Evolutionary conservation across 2,113 vertebrate genomes (phyloP), one percentile per base, ranked within the genome.

Genomic region (Sinocyclocheilus maitianheensis): DNA sequence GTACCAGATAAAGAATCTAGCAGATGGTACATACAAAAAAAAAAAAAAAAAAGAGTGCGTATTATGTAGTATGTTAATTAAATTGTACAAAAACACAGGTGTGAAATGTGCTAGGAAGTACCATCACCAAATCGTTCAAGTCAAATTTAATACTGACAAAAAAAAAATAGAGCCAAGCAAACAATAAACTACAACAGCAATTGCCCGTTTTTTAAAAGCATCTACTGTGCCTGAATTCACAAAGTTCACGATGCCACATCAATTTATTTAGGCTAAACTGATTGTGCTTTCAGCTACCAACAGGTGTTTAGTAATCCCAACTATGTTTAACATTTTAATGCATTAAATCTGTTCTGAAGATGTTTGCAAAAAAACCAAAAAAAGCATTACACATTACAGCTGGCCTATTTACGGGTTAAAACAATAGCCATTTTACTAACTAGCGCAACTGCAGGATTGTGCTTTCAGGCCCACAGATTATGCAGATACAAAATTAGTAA

Each of bases 51-150:
- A 10, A 46, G 0, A 2, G 10, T 72, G 69, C 5, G 51, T 53
- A 53, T 53, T 72, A 72, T 5, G 37, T 10, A 18, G 37, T 9
- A 43, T 12, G 55, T 43, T 62, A 37, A 58, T 12, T 58, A 1
- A 77, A 18, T 37, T 3, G 4, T 79, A 14, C 40, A 30, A 78
- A 60, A 75, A 78, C 43, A 43, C 78, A 88, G 53, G 82, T 80
- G 82, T 71, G n/a, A 79, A 88, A 85, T 58, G 62, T 67, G 46
- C 60, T 58, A 72, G 77, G 60, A 65, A 72, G 62, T 79, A 86
- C 82, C 80, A 67, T 77, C 26, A 87, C 81, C 46, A 79, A 62
- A 53, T 26, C 71, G 71, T 92, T 93, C 90, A 92, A 92, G 91
- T 93, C 90, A 88, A 89, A 83, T 40, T 90, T 53, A 89, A 86